Evolutionary conservation across 1,140 invertebrate genomes (phyloP).

Genomic region (Thaumetopoea pityocampa): DNA sequence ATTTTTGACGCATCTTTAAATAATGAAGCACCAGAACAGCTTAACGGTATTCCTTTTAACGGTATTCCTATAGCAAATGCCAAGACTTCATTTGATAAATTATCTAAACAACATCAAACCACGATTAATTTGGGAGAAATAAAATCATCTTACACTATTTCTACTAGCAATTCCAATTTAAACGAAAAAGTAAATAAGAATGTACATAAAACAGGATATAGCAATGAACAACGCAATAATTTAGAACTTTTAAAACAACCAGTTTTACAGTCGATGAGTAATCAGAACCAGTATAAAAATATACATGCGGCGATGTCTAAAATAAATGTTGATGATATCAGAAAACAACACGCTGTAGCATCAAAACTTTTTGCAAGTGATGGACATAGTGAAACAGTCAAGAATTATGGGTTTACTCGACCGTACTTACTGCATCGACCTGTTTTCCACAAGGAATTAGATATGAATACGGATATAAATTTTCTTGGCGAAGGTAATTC

Average conservation of each 20-base stretch:
- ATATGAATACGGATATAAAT: constrained; percentile 3
- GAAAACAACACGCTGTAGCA: not conserved
- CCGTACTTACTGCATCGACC: not conserved
- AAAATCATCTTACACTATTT: too few species aligned
- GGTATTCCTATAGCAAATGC: too few species aligned
- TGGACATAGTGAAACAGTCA: not conserved
- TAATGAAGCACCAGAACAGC: too few species aligned
- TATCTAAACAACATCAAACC: too few species aligned
- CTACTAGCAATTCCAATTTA: too few species aligned
- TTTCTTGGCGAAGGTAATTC: constrained; percentile 11
- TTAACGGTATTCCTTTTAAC: too few species aligned
- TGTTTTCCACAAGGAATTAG: not conserved
- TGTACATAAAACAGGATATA: not conserved
- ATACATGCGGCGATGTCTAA: too few species aligned
- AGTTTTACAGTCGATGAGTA: constrained; percentile 13
- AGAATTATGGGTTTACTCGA: constrained; percentile 2
- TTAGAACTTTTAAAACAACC: constrained; percentile 29
- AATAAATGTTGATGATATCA: too few species aligned
- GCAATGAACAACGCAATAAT: constrained; percentile 17
- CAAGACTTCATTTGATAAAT: too few species aligned
- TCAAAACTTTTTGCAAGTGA: not conserved
- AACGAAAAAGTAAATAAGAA: constrained; percentile 2
- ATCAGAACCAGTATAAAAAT: too few species aligned
- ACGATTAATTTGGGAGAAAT: too few species aligned
- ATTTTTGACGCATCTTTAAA: too few species aligned